phyloP scores from a whole-genome alignment of 2,797 vertebrate genomes.

The Epinephelus awoara region DNA sequence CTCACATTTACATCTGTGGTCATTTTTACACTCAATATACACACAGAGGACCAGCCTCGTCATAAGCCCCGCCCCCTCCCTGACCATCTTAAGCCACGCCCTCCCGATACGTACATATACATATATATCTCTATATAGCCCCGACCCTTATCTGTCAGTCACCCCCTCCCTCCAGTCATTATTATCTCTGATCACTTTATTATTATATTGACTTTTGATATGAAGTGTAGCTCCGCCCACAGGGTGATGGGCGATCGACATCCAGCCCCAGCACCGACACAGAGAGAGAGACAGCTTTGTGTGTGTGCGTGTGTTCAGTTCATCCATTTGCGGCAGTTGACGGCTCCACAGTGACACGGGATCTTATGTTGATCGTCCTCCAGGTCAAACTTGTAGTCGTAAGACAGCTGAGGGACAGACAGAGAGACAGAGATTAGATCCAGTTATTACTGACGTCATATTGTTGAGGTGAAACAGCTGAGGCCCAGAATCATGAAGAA shows the following conservation, averaged over 20 bases:
- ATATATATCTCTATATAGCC: neutral
- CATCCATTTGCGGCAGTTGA: conserved; percentile 99
- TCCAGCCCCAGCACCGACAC: conserved; percentile 12
- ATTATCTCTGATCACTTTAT: conserved; percentile 29
- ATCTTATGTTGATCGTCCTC: conserved; percentile 99
- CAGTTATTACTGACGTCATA: too few species aligned
- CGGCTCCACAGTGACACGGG: conserved; percentile 97
- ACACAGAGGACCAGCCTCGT: conserved; percentile 96
- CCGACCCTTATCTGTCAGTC: too few species aligned
- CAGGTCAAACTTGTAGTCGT: conserved; percentile 99
- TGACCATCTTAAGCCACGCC: neutral
- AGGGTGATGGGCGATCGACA: neutral
- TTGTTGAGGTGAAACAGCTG: too few species aligned
- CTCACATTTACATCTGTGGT: conserved; percentile 86
- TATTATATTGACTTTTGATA: conserved; percentile 33
- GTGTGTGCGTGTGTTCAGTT: conserved; percentile 80
- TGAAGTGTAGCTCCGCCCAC: conserved; percentile 51
- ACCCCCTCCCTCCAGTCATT: conserved; percentile 6
- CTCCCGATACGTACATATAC: too few species aligned
- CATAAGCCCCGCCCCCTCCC: conserved; percentile 82
- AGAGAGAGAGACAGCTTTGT: neutral
- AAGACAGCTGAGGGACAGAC: conserved; percentile 88
- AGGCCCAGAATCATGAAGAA: too few species aligned
- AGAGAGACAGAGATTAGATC: neutral
- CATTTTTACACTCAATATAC: conserved; percentile 68